Evolutionary conservation across 1,140 invertebrate species (phyloP).

Genomic region (Muscidifurax raptorellus): DNA sequence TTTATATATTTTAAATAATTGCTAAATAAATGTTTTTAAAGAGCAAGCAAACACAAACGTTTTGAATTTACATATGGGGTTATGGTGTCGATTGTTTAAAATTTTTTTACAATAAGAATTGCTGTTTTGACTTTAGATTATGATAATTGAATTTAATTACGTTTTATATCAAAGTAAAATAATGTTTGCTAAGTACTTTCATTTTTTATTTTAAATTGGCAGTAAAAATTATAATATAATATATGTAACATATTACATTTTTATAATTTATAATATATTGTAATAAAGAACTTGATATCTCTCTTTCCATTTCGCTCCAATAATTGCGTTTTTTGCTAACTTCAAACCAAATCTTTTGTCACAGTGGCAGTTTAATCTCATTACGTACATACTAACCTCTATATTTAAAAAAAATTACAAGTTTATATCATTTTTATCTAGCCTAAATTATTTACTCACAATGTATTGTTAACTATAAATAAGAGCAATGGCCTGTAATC

Average conservation of each 20-base stretch:
- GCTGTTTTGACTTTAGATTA: not conserved
- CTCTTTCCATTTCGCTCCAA: not conserved
- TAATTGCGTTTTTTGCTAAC: not conserved
- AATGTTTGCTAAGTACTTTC: too few relatives aligned
- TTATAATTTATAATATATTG: not conserved
- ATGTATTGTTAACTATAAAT: not conserved
- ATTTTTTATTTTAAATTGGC: not conserved
- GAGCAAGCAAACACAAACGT: not conserved
- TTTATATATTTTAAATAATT: not conserved
- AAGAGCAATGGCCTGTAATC: not conserved
- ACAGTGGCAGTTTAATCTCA: not conserved
- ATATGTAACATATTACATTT: too few relatives aligned
- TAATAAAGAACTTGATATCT: not conserved
- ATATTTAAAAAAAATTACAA: conserved; percentile 15
- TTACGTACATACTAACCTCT: not conserved
- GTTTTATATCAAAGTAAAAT: not conserved
- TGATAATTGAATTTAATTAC: too few relatives aligned
- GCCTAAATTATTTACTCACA: not conserved
- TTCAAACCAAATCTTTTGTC: conserved; percentile 4
- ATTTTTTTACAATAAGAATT: not conserved
- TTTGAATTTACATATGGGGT: not conserved
- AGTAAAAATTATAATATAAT: not conserved
- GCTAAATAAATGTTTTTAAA: not conserved
- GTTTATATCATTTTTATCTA: not conserved
- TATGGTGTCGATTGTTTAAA: not conserved